Evolutionary conservation across 2,113 vertebrate species (phyloP).

Genomic region (Macquaria ambigua): DNA sequence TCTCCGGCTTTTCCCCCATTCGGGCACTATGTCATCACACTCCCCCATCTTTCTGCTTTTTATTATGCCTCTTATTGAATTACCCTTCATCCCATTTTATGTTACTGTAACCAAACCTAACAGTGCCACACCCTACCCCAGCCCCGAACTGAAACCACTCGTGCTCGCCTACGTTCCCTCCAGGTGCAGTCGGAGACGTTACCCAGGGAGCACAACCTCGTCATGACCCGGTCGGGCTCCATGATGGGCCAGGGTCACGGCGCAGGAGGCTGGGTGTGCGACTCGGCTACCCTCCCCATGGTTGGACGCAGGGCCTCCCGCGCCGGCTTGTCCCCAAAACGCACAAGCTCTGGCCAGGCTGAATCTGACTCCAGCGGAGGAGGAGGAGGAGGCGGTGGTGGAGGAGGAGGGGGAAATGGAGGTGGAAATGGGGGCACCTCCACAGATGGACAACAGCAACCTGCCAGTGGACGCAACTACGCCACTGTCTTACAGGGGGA

Average conservation of each 20-base stretch:
- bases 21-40: constrained; percentile 5
- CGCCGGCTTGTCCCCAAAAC: constrained; percentile 71
- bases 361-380: constrained; percentile 63
- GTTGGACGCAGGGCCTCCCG: constrained; percentile 78
- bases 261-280: constrained; percentile 79
- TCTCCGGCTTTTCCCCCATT: constrained; percentile 27
- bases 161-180: constrained; percentile 74
- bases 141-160: constrained; percentile 77
- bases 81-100: constrained; percentile 43
- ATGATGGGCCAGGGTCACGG: constrained; percentile 71
- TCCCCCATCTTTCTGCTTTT: constrained; percentile 5
- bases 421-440: constrained; percentile 30
- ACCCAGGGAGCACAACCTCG: constrained; percentile 81
- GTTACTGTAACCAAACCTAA: constrained; percentile 43
- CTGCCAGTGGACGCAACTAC: constrained; percentile 69
- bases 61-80: constrained; percentile 33
- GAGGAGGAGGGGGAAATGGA: constrained; percentile 13
- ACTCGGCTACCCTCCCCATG: constrained; percentile 82
- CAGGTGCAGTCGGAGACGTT: constrained; percentile 83
- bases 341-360: constrained; percentile 47
- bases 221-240: constrained; percentile 84
- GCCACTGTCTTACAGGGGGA: constrained; percentile 76
- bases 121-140: constrained; percentile 59
- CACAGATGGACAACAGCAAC: constrained; percentile 74
- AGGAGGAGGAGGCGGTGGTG: constrained; percentile 23